Conservation (phyloP, 2,797 vertebrate genomes). For the Chrysocyon brachyurus region DNA sequence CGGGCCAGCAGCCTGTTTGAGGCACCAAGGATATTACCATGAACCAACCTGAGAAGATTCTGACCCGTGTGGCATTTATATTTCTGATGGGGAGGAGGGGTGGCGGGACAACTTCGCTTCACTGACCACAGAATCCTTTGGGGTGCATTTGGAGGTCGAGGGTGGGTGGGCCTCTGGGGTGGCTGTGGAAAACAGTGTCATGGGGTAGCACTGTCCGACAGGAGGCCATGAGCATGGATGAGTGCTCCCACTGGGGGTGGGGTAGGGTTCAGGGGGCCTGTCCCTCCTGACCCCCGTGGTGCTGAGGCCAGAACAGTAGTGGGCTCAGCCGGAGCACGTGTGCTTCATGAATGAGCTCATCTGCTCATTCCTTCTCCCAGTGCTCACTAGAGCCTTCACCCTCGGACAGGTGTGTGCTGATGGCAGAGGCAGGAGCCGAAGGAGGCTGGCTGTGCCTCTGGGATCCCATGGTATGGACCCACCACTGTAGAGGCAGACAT, state of each 20-base stretch:
- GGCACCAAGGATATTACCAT: fast-evolving
- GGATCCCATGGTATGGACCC: neutral
- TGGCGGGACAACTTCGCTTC: neutral
- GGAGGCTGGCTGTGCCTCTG: fast-evolving
- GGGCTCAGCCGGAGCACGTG: neutral
- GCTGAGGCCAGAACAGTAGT: neutral
- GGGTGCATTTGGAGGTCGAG: neutral
- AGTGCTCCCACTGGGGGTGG: fast-evolving
- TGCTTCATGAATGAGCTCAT: too few species aligned
- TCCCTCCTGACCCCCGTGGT: fast-evolving
- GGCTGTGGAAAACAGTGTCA: too few species aligned
- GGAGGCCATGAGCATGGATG: fast-evolving
- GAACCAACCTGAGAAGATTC: fast-evolving
- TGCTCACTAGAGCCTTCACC: fast-evolving
- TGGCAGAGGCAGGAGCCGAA: fast-evolving
- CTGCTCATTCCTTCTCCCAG: fast-evolving
- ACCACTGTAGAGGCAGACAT: neutral
- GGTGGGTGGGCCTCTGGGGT: fast-evolving
- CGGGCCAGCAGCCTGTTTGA: neutral
- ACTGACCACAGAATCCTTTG: neutral
- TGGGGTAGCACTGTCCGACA: fast-evolving
- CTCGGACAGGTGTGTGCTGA: fast-evolving
- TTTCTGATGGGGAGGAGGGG: too few species aligned
- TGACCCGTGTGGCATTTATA: fast-evolving
- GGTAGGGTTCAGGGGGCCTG: fast-evolving